Percentiles rank a stretch among this genome's conserved stretches.
Evolutionary conservation across 92 coral and sea anemone genomes (phyloP).

Genomic region (Siderastrea siderea): DNA sequence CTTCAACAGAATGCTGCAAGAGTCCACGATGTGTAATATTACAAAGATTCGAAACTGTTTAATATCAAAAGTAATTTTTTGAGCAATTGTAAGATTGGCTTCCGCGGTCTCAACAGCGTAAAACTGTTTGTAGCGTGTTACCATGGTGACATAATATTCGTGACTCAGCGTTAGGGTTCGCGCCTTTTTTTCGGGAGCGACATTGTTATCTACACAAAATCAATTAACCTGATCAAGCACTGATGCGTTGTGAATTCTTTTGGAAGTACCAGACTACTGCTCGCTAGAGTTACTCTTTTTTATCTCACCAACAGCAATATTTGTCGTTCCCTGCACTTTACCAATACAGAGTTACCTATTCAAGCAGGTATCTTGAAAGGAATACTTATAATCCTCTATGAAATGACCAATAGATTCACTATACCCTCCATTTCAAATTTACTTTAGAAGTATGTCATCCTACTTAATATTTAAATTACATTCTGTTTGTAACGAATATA

Average conservation of each 20-base stretch:
- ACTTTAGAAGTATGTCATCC: slow-evolving; percentile 46
- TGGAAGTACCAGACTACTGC: not conserved
- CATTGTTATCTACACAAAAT: slow-evolving; percentile 52
- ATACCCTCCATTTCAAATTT: slow-evolving; percentile 51
- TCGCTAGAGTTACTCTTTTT: not conserved
- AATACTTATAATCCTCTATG: slow-evolving; percentile 9
- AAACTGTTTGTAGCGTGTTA: slow-evolving; percentile 26
- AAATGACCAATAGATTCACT: slow-evolving; percentile 12
- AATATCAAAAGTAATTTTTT: slow-evolving; percentile 6
- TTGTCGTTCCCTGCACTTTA: not conserved
- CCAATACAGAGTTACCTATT: slow-evolving; percentile 6
- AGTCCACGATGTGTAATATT: not conserved
- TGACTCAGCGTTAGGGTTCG: slow-evolving; percentile 50
- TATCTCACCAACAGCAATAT: not conserved
- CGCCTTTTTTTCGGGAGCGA: slow-evolving; percentile 5
- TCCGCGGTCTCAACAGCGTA: slow-evolving; percentile 20
- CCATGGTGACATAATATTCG: slow-evolving; percentile 45
- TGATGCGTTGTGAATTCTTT: slow-evolving; percentile 40
- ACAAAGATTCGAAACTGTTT: not conserved
- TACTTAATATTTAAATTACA: slow-evolving; percentile 42
- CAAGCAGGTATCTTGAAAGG: slow-evolving; percentile 6
- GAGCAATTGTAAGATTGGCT: slow-evolving; percentile 34
- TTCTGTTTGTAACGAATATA: slow-evolving; percentile 54
- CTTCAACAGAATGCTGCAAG: too few species aligned
- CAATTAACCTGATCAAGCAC: slow-evolving; percentile 49